A percentile compares a stretch with the other conserved stretches of the same genome.
Conservation (phyloP, 2,888 invertebrate genomes). For the Hirtodrosophila alboralis region DNA sequence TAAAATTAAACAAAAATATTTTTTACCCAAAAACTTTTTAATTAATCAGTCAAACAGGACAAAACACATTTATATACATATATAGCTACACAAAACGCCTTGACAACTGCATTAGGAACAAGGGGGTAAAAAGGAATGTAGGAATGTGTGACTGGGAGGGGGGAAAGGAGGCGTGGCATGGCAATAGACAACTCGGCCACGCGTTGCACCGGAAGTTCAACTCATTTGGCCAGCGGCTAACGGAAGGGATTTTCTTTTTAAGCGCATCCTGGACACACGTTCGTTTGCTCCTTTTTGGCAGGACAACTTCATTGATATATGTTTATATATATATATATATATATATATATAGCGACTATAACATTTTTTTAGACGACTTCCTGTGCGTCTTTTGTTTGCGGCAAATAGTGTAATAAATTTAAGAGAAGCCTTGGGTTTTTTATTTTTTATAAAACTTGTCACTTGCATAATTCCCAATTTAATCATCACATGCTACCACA, state of each 20-base stretch:
- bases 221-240: conserved; percentile 71
- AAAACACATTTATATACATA: too few species aligned
- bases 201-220: conserved; percentile 76
- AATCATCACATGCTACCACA: conserved; percentile 47
- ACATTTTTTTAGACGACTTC: conserved; percentile 51
- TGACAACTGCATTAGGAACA: conserved; percentile 70
- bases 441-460: conserved; percentile 20
- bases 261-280: conserved; percentile 77
- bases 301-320: conserved; percentile 67
- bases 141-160: background rate
- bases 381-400: conserved; percentile 53
- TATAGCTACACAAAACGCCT: too few species aligned
- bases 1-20: too few species aligned
- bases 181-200: conserved; percentile 53
- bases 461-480: conserved; percentile 36
- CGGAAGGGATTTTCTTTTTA: conserved; percentile 79
- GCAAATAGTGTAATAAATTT: conserved; percentile 49
- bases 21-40: too few species aligned
- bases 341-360: too few species aligned
- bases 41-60: too few species aligned
- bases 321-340: conserved; percentile 19
- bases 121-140: too few species aligned
- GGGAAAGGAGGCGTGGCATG: conserved; percentile 51
- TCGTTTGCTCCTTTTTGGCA: conserved; percentile 13
- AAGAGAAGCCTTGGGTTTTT: too few species aligned